These are phyloP conservation scores for Tolypeutes matacus DNA, from an alignment of 2,797 vertebrate species.

Conservation along the genomic window DNA sequence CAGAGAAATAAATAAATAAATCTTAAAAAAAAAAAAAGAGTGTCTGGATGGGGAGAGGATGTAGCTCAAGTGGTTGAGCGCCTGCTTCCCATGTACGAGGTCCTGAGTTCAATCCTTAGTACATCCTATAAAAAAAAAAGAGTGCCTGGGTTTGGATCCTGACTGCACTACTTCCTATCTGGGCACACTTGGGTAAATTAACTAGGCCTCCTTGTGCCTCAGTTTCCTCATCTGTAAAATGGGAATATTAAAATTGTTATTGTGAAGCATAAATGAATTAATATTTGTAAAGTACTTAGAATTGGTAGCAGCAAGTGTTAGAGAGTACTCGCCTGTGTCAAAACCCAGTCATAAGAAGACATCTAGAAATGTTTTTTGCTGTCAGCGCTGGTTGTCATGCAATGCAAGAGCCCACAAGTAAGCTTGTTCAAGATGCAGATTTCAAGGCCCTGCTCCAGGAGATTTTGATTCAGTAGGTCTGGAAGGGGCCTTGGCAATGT, in stretches of 20 bases:
- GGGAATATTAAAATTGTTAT: constrained; percentile 30
- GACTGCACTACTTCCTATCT: not conserved
- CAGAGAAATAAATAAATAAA: no score
- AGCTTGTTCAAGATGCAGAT: constrained; percentile 29
- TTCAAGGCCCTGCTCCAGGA: not conserved
- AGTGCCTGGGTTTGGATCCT: not conserved
- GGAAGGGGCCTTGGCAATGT: not conserved
- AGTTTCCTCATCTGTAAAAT: constrained; percentile 53
- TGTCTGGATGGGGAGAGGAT: no score
- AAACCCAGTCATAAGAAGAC: constrained; percentile 57
- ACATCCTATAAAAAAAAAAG: not conserved
- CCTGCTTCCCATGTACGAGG: no score
- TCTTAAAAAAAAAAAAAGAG: no score
- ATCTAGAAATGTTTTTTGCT: constrained; percentile 68
- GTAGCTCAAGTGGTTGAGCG: no score
- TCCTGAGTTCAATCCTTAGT: no score
- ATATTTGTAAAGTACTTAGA: constrained; percentile 12
- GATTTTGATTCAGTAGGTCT: constrained; percentile 17
- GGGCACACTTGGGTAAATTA: not conserved
- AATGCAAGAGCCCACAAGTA: constrained; percentile 45
- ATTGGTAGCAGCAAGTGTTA: not conserved
- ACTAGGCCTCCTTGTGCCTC: not conserved
- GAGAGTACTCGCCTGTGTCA: constrained; percentile 14
- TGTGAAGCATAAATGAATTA: not conserved
- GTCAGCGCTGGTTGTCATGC: constrained; percentile 49